Evolutionary conservation across 2,888 invertebrate species (phyloP), one percentile per base, ranked within the genome.

Genomic region (Reticulitermes lucifugus): DNA sequence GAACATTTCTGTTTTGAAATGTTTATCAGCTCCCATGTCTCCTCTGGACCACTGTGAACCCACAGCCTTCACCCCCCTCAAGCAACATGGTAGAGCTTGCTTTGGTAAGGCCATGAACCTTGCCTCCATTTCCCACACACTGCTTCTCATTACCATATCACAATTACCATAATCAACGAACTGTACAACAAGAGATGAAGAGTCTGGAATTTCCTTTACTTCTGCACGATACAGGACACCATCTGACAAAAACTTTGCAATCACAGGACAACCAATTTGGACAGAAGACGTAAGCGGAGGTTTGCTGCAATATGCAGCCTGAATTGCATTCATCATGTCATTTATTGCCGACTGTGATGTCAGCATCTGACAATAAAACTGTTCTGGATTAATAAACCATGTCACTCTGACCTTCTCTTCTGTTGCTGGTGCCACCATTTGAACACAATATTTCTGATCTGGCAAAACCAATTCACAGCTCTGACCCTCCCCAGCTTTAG

Each of bases 91-190:
- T 0, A 96, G 91, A 0, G 96, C 95, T 92, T 96, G 95, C 83
- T 93, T 93, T 0, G 96, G 95, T 35, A 95, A 89, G 6, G 92
- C 91, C 90, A 94, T 92, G 86, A 95, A 93, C 87, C 94, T 93
- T 79, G 92, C 92, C 88, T 96, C 95, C 86, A 96, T 91, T 83
- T 94, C 93, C 93, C 95, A 96, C 43, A 96, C 93, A 88, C 95
- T 94, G 86, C 91, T 92, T 0, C 92, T 91, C 79, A 93, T 92
- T 0, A 96, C 94, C 0, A 93, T 91, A 71, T 94, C 93, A 85
- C 93, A 93, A 88, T 96, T 96, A 5, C 96, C 96, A 88, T 95
- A 96, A 90, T 96, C 96, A 0, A 96, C 92, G 89, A 95, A 96
- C 46, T 93, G 92, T 0, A 96, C 95, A 85, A 94, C 93, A 89